phyloP scores from a whole-genome alignment of 2,888 invertebrate species.

The Drosophila stalkeri region DNA sequence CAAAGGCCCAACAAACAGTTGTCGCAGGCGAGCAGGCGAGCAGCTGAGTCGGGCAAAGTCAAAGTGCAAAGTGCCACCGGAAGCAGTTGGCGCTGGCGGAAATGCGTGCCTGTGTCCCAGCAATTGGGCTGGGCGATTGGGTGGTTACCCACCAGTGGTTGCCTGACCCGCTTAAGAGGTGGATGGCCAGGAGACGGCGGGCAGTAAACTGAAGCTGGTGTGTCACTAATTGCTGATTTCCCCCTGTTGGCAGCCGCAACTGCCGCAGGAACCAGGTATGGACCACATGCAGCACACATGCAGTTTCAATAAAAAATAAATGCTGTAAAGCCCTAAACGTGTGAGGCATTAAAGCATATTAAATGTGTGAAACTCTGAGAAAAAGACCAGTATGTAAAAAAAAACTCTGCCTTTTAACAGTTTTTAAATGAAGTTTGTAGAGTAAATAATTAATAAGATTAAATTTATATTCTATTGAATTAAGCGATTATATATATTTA shows the following conservation, averaged over 20 bases:
- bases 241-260: constrained; percentile 40
- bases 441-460: background rate
- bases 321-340: background rate
- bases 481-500: background rate
- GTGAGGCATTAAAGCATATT: background rate
- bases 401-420: background rate
- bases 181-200: background rate
- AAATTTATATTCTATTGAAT: background rate
- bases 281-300: constrained; percentile 27
- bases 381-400: too few species aligned
- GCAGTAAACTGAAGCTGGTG: constrained; percentile 30
- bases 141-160: constrained; percentile 20
- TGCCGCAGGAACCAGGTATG: constrained; percentile 33
- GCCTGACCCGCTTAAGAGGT: constrained; percentile 19
- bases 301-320: constrained; percentile 1
- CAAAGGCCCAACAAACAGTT: constrained; percentile 64
- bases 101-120: constrained; percentile 65
- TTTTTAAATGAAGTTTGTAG: background rate
- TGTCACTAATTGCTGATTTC: constrained; percentile 80
- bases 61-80: constrained; percentile 76
- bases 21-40: constrained; percentile 34
- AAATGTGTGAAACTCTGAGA: background rate
- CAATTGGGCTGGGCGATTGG: constrained; percentile 31
- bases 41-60: constrained; percentile 53
- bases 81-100: constrained; percentile 75